Conservation (phyloP, 1,140 invertebrate genomes). For the Bombyx mori region DNA sequence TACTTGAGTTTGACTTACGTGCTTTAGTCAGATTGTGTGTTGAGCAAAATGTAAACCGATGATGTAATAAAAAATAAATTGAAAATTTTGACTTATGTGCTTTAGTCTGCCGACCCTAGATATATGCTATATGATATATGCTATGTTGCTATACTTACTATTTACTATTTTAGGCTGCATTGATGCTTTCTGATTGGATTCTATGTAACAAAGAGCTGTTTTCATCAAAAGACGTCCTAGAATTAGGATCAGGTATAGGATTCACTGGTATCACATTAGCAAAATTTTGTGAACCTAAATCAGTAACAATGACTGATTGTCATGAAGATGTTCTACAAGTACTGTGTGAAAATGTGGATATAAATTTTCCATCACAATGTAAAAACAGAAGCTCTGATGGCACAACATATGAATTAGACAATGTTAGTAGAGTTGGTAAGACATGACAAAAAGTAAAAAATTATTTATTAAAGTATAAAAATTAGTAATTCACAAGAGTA, state of each 20-base stretch:
- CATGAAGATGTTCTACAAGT: constrained; percentile 48
- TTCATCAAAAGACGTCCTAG: constrained; percentile 39
- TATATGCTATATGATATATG: too few relatives aligned
- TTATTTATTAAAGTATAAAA: background rate
- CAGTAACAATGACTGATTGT: constrained; percentile 41
- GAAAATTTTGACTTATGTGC: too few relatives aligned
- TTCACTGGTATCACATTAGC: constrained; percentile 50
- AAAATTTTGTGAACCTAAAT: constrained; percentile 39
- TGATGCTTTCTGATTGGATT: constrained; percentile 53
- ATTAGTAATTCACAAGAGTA: background rate
- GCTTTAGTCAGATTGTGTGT: too few relatives aligned
- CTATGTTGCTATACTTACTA: background rate
- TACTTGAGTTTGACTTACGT: too few relatives aligned
- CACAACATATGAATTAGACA: constrained; percentile 11
- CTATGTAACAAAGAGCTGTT: constrained; percentile 38
- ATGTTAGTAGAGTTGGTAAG: constrained; percentile 28
- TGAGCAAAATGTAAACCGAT: too few relatives aligned
- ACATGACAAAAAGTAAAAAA: background rate
- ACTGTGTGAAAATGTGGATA: constrained; percentile 41
- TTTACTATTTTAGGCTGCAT: constrained; percentile 42
- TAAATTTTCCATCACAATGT: constrained; percentile 36
- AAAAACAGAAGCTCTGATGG: constrained; percentile 6
- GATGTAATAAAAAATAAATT: too few relatives aligned
- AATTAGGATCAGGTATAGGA: constrained; percentile 58
- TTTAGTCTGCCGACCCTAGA: too few relatives aligned